phyloP scores from a whole-genome alignment of 2,797 vertebrate species.

The Siniperca undulata region DNA sequence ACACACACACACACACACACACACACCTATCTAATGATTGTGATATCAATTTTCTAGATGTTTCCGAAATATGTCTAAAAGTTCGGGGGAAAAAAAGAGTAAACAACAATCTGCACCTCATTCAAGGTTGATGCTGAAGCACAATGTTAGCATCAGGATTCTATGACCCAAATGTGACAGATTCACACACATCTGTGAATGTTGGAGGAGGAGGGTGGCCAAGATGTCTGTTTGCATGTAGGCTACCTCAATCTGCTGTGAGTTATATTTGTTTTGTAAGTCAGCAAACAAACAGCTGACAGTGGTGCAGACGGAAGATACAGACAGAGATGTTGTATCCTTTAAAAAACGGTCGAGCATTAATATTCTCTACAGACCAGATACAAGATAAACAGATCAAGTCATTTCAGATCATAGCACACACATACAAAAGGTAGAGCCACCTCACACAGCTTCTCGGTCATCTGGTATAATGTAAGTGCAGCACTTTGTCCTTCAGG shows the following conservation, averaged over 20 bases:
- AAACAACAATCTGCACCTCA: conserved; percentile 9
- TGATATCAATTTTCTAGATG: neutral
- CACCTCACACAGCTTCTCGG: neutral
- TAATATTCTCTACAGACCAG: conserved; percentile 15
- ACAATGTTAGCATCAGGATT: conserved; percentile 22
- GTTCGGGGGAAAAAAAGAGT: neutral
- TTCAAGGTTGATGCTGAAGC: conserved; percentile 5
- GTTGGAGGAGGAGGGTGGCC: conserved; percentile 30
- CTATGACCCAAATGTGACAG: conserved; percentile 50
- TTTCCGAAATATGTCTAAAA: neutral
- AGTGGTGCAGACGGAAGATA: conserved; percentile 42
- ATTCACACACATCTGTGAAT: conserved; percentile 28
- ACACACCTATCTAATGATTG: too few relatives aligned
- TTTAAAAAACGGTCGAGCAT: conserved; percentile 15
- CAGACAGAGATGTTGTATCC: conserved; percentile 3
- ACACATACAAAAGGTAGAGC: neutral
- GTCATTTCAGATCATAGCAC: neutral
- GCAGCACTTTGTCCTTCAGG: neutral
- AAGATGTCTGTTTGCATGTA: conserved; percentile 17
- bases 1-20: too few relatives aligned
- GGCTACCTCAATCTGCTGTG: conserved; percentile 18
- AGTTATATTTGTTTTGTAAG: conserved; percentile 30
- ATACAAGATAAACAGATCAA: neutral
- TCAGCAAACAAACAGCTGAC: conserved; percentile 43
- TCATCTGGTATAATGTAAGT: neutral